Evolutionary conservation across 2,888 invertebrate genomes (phyloP).

Genomic region (Lithosia quadra): DNA sequence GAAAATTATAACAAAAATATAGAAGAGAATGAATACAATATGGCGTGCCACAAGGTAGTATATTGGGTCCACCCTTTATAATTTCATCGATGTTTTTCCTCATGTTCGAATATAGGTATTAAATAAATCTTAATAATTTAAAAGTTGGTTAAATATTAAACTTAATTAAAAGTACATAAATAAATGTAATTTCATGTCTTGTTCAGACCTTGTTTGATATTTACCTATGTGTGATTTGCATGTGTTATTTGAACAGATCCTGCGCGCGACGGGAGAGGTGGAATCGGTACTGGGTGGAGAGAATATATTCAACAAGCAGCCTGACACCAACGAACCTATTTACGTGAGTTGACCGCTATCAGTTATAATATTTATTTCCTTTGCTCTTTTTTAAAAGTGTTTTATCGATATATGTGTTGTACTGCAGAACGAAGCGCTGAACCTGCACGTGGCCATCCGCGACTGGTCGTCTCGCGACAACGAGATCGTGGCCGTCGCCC

Average conservation of each 20-base stretch:
- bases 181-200: not conserved
- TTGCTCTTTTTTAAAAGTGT: no score
- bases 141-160: no score
- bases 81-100: not conserved
- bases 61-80: not conserved
- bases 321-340: conserved; percentile 97
- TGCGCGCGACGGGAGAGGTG: conserved; percentile 75
- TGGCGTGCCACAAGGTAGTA: conserved; percentile 1
- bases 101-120: not conserved
- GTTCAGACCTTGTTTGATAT: not conserved
- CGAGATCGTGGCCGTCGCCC: conserved; percentile 98
- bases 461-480: conserved; percentile 99
- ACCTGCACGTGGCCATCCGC: conserved; percentile 97
- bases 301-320: conserved; percentile 93
- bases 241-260: conserved; percentile 57
- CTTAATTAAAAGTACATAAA: no score
- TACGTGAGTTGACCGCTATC: conserved; percentile 87
- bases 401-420: not conserved
- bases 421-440: conserved; percentile 95
- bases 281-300: conserved; percentile 84
- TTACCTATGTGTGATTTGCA: not conserved
- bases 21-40: not conserved
- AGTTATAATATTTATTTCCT: no score
- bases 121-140: not conserved
- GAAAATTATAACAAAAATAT: not conserved